A percentile compares a stretch with the other conserved stretches of the same genome.
Conservation (phyloP, 1,140 invertebrate species). For the Pollicipes pollicipes region DNA sequence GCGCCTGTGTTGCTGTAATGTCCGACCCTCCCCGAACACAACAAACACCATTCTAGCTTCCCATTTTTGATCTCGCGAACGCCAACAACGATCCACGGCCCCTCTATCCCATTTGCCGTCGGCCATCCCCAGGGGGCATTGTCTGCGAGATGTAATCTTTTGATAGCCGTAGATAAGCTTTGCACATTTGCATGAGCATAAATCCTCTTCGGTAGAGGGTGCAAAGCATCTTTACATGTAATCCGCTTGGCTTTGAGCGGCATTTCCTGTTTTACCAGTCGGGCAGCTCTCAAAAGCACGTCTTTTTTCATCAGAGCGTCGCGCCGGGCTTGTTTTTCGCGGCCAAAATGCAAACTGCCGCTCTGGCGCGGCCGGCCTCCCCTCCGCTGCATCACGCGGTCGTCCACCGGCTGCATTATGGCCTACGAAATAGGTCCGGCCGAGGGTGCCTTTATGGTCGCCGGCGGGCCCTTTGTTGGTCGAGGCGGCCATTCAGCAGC, state of each 20-base stretch:
- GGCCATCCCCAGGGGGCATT: background rate
- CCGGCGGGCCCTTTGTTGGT: background rate
- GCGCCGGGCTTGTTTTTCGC: background rate
- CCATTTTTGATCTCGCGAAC: background rate
- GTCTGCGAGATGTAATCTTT: background rate
- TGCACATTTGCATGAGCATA: background rate
- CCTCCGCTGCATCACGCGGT: background rate
- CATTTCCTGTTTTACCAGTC: too few species aligned
- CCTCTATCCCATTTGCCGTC: background rate
- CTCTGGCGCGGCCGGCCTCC: background rate
- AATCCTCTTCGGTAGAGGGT: background rate
- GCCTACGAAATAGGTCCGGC: background rate
- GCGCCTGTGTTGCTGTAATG: too few species aligned
- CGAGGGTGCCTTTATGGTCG: background rate
- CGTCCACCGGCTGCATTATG: background rate
- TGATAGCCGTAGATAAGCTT: background rate
- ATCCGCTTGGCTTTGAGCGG: too few species aligned
- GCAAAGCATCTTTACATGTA: background rate
- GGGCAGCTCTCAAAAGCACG: too few species aligned
- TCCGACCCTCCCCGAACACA: too few species aligned
- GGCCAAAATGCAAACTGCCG: background rate
- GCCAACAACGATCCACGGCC: background rate
- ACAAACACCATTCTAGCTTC: constrained; percentile 4
- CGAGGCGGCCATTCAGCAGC: too few species aligned
- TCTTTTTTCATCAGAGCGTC: too few species aligned